Conservation (phyloP, 2,888 invertebrate species). For the Hybos culiciformis region DNA sequence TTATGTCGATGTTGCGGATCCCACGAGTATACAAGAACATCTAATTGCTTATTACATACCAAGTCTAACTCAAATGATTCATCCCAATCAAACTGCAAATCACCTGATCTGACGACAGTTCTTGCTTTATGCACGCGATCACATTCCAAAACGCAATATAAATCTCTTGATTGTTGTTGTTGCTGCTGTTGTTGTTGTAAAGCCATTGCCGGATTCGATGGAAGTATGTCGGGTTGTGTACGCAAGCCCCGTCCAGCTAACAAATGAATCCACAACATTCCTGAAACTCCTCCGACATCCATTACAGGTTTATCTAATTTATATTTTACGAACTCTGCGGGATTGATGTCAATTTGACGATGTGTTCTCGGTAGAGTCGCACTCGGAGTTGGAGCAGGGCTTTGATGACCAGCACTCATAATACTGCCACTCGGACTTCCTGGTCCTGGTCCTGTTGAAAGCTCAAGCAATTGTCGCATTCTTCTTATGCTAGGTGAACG, state of each 20-base stretch:
- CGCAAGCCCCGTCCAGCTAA: constrained; percentile 76
- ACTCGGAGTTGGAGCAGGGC: constrained; percentile 64
- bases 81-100: constrained; percentile 97
- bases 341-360: constrained; percentile 74
- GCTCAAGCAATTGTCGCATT: constrained; percentile 66
- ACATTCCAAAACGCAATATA: constrained; percentile 96
- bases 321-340: constrained; percentile 84
- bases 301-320: constrained; percentile 64
- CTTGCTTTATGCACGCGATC: constrained; percentile 93
- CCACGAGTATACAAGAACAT: constrained; percentile 97
- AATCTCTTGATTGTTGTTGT: constrained; percentile 53
- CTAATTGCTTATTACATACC: constrained; percentile 85
- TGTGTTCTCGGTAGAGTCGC: constrained; percentile 61
- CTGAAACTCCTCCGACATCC: constrained; percentile 55
- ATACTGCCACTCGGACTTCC: constrained; percentile 41
- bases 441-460: constrained; percentile 40
- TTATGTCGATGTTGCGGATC: constrained; percentile 96
- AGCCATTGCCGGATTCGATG: constrained; percentile 21
- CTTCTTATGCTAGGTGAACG: constrained; percentile 63
- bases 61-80: constrained; percentile 96
- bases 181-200: constrained; percentile 53
- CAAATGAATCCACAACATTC: constrained; percentile 81
- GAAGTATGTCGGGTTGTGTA: constrained; percentile 49
- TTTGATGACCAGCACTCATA: constrained; percentile 42
- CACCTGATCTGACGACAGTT: constrained; percentile 90